Evolutionary conservation across 2,113 vertebrate genomes (phyloP), one percentile per base, ranked within the genome.

Genomic region (Xenopus tropicalis): DNA sequence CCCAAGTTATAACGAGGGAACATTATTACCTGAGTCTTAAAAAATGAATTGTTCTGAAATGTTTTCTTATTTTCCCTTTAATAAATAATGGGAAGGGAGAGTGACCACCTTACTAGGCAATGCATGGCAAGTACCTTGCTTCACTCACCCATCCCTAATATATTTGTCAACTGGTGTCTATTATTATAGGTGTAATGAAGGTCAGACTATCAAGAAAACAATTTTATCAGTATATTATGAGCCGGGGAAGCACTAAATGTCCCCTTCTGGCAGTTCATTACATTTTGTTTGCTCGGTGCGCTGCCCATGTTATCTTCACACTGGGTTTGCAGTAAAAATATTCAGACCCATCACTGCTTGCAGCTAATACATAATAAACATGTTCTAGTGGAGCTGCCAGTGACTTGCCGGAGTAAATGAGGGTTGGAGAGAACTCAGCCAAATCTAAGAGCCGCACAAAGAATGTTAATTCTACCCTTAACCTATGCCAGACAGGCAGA

Each of bases 151-250:
- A 16, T 14, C 46, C 16, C 46, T 48, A 54, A n/a, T 54, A 54
- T 54, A 54, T 54, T 54, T 54, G 52, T 54, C 52, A 54, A 17
- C 52, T 10, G 7, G 52, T n/a, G 52, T 54, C 52, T 54, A 20
- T 54, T 54, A 54, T 54, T 54, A 17, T 54, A n/a, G 16, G 52
- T n/a, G 52, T 54, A n/a, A 54, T 54, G 52, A 54, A 54, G 52
- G 52, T 54, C 52, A 54, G 14, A n/a, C 16, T 54, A 54, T 54
- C 52, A 54, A n/a, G 9, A 54, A 54, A 54, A 54, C 52, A 17
- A n/a, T 17, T 54, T 54, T 54, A 54, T 17, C 52, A 17, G 14
- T 54, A n/a, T n/a, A 54, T 54, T 54, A n/a, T n/a, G 17, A 54
- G 52, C 16, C 19, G 19, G 52, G 19, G 52, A n/a, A 54, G 52